Evolutionary conservation across 2,797 vertebrate species (phyloP).

Genomic region (Lacerta agilis): DNA sequence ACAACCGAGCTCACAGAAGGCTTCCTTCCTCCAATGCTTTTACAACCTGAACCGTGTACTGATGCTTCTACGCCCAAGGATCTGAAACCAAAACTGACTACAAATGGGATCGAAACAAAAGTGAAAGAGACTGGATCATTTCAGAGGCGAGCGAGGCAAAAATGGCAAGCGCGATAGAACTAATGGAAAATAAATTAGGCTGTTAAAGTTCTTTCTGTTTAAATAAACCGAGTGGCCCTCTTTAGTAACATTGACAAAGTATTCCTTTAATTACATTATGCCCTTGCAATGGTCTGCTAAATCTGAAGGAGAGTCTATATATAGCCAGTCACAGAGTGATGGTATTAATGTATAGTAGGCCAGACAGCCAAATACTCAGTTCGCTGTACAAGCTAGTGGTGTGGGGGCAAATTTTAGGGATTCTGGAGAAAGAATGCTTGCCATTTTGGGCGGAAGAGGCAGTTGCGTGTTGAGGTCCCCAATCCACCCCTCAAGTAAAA

Average conservation of each 20-base stretch:
- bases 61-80: background rate
- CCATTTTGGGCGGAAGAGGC: too few species aligned
- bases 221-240: slow-evolving; percentile 26
- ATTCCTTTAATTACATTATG: slow-evolving; percentile 28
- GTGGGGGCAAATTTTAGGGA: background rate
- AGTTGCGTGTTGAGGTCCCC: too few species aligned
- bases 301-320: slow-evolving; percentile 2
- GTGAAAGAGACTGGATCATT: slow-evolving; percentile 50
- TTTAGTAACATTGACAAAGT: slow-evolving; percentile 5
- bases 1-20: background rate
- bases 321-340: background rate
- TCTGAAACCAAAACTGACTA: slow-evolving; percentile 33
- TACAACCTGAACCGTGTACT: slow-evolving; percentile 23
- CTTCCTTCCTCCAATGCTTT: slow-evolving; percentile 30
- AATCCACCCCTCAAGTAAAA: too few species aligned
- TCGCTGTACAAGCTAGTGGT: background rate
- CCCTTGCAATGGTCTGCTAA: background rate
- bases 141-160: slow-evolving; percentile 20
- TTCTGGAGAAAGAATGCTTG: background rate
- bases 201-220: slow-evolving; percentile 42
- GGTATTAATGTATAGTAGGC: background rate
- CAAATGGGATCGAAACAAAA: slow-evolving; percentile 44
- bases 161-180: slow-evolving; percentile 32
- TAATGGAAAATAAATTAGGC: slow-evolving; percentile 59
- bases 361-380: background rate